Percentiles rank a stretch among this genome's conserved stretches.
Conservation (phyloP, 2,797 vertebrate species). For the Nyctibius grandis region DNA sequence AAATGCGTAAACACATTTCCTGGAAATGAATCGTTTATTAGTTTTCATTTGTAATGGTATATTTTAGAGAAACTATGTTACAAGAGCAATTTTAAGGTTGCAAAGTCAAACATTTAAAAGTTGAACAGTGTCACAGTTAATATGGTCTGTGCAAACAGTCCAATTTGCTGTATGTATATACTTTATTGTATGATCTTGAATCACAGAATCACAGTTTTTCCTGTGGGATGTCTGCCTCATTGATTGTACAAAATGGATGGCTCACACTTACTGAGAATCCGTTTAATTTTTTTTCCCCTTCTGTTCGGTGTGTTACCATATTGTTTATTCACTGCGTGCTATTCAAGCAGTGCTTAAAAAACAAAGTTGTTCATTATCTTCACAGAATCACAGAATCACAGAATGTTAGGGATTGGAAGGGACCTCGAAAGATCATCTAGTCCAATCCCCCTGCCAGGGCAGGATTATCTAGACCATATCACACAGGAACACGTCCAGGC, state of each 20-base stretch:
- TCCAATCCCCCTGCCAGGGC: no score
- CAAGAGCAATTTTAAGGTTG: background rate
- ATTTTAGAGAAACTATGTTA: background rate
- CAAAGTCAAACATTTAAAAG: background rate
- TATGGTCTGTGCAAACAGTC: background rate
- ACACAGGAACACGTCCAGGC: no score
- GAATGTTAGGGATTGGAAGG: no score
- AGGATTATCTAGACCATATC: no score
- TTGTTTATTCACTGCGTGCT: background rate
- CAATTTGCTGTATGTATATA: background rate
- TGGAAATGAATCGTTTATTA: background rate
- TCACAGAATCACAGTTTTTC: background rate
- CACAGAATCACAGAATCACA: no score
- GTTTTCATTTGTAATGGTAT: background rate
- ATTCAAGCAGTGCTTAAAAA: background rate
- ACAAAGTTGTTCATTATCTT: background rate
- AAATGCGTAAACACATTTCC: background rate
- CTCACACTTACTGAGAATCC: background rate
- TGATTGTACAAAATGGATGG: background rate
- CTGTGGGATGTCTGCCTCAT: background rate
- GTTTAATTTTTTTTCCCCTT: background rate
- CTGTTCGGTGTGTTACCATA: background rate
- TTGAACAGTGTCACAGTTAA: background rate
- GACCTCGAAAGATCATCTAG: no score
- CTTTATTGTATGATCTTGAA: background rate